phyloP scores from a whole-genome alignment of 2,888 invertebrate genomes.

The Lysandra bellargus region DNA sequence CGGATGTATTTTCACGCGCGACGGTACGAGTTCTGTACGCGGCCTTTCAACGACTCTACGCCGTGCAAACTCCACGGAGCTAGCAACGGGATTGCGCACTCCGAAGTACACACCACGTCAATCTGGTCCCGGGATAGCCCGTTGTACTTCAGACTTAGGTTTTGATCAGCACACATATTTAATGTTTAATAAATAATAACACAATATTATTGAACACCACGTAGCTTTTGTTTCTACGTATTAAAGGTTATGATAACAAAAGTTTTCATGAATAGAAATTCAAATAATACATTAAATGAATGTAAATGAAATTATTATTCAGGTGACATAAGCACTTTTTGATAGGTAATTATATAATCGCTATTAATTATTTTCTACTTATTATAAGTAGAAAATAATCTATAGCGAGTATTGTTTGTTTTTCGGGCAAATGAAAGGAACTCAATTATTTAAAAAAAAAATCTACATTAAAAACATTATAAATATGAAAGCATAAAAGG shows the following conservation, averaged over 20 bases:
- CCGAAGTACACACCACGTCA: not conserved
- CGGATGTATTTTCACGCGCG: not conserved
- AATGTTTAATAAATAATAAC: too few species aligned
- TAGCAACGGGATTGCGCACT: slow-evolving; percentile 15
- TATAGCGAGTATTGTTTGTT: not conserved
- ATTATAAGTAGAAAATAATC: not conserved
- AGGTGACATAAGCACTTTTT: too few species aligned
- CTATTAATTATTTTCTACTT: not conserved
- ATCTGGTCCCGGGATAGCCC: not conserved
- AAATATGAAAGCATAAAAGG: not conserved
- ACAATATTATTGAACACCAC: not conserved
- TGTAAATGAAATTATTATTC: not conserved
- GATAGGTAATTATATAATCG: too few species aligned
- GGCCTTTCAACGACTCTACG: not conserved
- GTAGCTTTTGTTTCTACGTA: not conserved
- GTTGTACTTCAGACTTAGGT: not conserved
- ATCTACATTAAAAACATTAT: slow-evolving; percentile 22
- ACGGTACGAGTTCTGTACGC: not conserved
- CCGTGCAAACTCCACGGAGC: not conserved
- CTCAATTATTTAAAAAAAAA: not conserved
- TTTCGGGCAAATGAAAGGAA: not conserved
- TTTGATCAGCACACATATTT: not conserved
- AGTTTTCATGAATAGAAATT: not conserved
- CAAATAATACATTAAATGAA: not conserved
- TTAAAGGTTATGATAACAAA: not conserved